Conservation (phyloP, 2,797 vertebrate species). For the Cirrhinus mrigala region DNA sequence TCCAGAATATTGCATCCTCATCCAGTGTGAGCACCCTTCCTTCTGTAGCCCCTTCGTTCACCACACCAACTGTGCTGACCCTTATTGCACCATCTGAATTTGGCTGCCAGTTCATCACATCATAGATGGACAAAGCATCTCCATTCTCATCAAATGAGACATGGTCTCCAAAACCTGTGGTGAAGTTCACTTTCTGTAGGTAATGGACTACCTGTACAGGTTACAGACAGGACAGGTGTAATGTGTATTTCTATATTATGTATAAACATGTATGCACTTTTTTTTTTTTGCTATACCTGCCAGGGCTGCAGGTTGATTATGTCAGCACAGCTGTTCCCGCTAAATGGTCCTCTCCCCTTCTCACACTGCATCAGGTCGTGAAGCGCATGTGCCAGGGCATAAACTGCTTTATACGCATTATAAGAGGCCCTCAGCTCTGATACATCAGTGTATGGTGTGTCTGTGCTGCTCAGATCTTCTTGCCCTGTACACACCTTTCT, state of each 20-base stretch:
- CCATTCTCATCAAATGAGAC: slow-evolving; percentile 79
- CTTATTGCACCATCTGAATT: slow-evolving; percentile 64
- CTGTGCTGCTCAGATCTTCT: slow-evolving; percentile 58
- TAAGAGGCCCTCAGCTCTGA: slow-evolving; percentile 64
- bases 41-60: slow-evolving; percentile 61
- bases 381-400: slow-evolving; percentile 74
- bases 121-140: slow-evolving; percentile 73
- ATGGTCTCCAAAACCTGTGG: slow-evolving; percentile 73
- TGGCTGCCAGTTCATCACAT: slow-evolving; percentile 75
- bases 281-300: slow-evolving; percentile 71
- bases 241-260: background rate
- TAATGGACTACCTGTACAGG: slow-evolving; percentile 70
- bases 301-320: slow-evolving; percentile 71
- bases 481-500: slow-evolving; percentile 59
- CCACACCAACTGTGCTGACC: slow-evolving; percentile 69
- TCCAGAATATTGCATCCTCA: slow-evolving; percentile 74
- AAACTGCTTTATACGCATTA: slow-evolving; percentile 74
- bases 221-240: background rate
- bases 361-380: slow-evolving; percentile 70
- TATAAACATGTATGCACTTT: slow-evolving; percentile 41
- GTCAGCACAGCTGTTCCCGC: slow-evolving; percentile 66
- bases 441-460: slow-evolving; percentile 67
- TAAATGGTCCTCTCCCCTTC: slow-evolving; percentile 72
- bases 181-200: slow-evolving; percentile 66
- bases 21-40: slow-evolving; percentile 67